Evolutionary conservation across 1,140 invertebrate species (phyloP), one percentile per base, ranked within the genome.

Genomic region (Neotoxoptera formosana): DNA sequence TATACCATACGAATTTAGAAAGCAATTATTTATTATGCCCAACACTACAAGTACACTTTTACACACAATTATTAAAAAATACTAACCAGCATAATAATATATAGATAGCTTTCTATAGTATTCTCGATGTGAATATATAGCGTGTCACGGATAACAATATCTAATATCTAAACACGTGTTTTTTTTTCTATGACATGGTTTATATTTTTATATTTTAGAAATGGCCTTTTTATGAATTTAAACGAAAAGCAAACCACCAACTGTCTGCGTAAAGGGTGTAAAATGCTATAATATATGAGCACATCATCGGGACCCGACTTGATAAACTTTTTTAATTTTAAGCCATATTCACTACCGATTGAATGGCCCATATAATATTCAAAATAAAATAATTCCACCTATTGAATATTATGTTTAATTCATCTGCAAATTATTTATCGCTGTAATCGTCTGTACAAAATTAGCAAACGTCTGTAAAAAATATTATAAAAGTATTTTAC

Each of bases 21-120:
- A 87, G 30, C 45, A 87, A 48, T n/a, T 87, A 48, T 21, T 87
- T 51, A 87, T 48, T 87, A 87, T 87, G 86, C 86, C 20, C 30
- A 87, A 48, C 84, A 47, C 84, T 87, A 34, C 45, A 47, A 76
- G 41, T 34, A 41, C 81, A 41, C 21, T 84, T 84, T 11, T 30
- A 86, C 45, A 34, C 86, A 86, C 41, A 47, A 41, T 45, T 48
- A 87, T 17, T 47, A 17, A 87, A 87, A 41, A 48, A 48, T 48
- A 87, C 60, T 76, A 76, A 76, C 60, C 60, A 76, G 60, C 60
- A 76, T n/a, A 76, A 34, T 7, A 48, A 48, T 48, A 87, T 34
- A 51, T 48, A 87, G 47, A 51, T 48, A 87, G 47, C 86, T 87
- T 87, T 48, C 84, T 86, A 48, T 21, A 34, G 7, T 87, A 87